Percentiles rank a stretch among this genome's conserved stretches.
These are phyloP conservation scores for Drosophila cyrtoloma DNA, from an alignment of 2,888 invertebrate species.

Conservation along the genomic window DNA sequence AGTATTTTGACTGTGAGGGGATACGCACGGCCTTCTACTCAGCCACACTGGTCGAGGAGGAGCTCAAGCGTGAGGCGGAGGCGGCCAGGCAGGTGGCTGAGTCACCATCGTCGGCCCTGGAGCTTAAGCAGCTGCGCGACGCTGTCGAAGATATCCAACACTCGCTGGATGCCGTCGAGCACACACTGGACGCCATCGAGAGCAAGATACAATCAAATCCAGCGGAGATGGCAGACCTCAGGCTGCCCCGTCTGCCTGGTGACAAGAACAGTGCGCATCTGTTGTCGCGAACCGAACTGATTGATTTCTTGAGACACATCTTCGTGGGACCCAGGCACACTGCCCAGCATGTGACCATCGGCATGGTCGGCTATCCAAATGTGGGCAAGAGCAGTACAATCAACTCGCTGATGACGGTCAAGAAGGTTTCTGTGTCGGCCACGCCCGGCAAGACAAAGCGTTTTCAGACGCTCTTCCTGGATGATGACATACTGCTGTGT, in stretches of 20 bases:
- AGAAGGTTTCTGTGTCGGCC: constrained; percentile 96
- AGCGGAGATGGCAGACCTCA: background rate
- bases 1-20: constrained; percentile 91
- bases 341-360: constrained; percentile 90
- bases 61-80: constrained; percentile 82
- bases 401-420: constrained; percentile 94
- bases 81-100: constrained; percentile 39
- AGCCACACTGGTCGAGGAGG: constrained; percentile 88
- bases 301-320: constrained; percentile 89
- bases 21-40: constrained; percentile 96
- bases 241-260: constrained; percentile 30
- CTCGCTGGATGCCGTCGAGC: constrained; percentile 87
- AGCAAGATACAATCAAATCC: constrained; percentile 84
- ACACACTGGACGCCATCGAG: constrained; percentile 87
- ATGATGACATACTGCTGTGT: constrained; percentile 92
- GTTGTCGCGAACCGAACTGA: constrained; percentile 89
- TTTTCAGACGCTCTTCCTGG: constrained; percentile 95
- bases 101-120: constrained; percentile 44
- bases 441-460: constrained; percentile 99
- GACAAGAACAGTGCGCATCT: constrained; percentile 80
- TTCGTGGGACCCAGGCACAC: constrained; percentile 86
- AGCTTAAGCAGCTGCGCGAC: constrained; percentile 85
- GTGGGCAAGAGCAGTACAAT: constrained; percentile 99
- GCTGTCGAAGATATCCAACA: constrained; percentile 86
- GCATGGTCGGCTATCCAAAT: constrained; percentile 99